Base-by-base conservation (phyloP, 2,888 invertebrate species). In the Cremastinae sp. region DNA sequence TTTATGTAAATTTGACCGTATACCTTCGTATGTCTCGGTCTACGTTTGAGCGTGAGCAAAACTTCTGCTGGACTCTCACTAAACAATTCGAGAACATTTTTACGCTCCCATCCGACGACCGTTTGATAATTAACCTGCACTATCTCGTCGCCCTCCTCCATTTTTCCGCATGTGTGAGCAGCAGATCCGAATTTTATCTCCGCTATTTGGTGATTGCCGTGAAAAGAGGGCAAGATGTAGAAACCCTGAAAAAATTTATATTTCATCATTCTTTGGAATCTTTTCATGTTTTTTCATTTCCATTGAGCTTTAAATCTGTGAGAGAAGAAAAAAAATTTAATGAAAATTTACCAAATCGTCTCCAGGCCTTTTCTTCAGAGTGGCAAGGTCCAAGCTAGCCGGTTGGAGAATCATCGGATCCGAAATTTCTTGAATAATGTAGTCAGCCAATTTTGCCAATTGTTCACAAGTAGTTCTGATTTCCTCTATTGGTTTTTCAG, bases 141-240 rank as follows among this genome's bases (percentile, higher is more conserved):
- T 82, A 99, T 96, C 92, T 99, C 98, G 90, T 99, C 98, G 0
- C 98, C 98, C 83, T 96, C 95, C 90, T 97, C 97, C 85, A 99
- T 95, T 91, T 96, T 96, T 1, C 96, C 96, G 82, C 96, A 96
- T 38, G 95, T 94, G 90, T 98, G 97, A 45, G 98, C 97, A 1
- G 97, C 97, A 59, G 97, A 97, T 85, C 97, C 95, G 90, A 95
- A 95, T 88, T 97, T 96, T 65, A 98, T 95, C 87, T 96, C 96
- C 14, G 96, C 96, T 73, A 99, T 95, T 87, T 96, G 95, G 87
- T 92, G 93, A 79, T 94, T 92, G 0, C 94, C 94, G 89, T 95
- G 95, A 90, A 95, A 96, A 47, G 95, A 96, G 8, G 97, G 96
- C 86, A 95, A 93, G 81, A 98, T 96, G 87, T 94, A 94, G 90